Percentiles rank a stretch among this genome's conserved stretches.
Evolutionary conservation across 2,888 invertebrate species (phyloP).

Genomic region (Macrophya annulata): DNA sequence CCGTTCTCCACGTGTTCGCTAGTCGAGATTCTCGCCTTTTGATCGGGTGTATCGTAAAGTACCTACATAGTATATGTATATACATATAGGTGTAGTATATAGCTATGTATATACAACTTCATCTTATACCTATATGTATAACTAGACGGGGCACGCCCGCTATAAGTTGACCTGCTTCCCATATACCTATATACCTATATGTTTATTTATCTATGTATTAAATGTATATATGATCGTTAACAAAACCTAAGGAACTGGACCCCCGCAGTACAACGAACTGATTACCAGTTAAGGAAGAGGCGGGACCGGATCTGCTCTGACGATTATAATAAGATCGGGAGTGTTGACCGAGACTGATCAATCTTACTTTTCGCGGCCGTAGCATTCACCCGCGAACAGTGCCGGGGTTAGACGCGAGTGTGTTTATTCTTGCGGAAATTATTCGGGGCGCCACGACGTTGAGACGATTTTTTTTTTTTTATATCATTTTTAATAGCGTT

Average conservation of each 20-base stretch:
- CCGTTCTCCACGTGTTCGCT: conserved; percentile 24
- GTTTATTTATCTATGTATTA: not conserved
- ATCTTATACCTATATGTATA: not conserved
- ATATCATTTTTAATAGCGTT: not conserved
- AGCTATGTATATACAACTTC: not conserved
- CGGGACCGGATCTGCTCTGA: conserved; percentile 40
- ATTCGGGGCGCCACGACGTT: not conserved
- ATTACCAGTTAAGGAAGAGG: conserved; percentile 24
- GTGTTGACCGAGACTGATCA: conserved; percentile 45
- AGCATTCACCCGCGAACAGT: conserved; percentile 26
- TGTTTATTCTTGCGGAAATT: not conserved
- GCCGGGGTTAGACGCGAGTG: not conserved
- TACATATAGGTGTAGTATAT: not conserved
- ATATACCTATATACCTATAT: not conserved
- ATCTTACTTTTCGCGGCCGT: conserved; percentile 48
- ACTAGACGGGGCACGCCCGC: conserved; percentile 26
- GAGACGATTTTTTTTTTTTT: not conserved
- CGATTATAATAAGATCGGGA: conserved; percentile 42
- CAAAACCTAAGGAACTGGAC: not conserved
- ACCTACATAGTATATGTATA: not conserved
- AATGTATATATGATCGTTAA: not conserved
- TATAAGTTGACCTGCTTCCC: conserved; percentile 36
- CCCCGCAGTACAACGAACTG: not conserved
- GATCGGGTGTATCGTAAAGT: conserved; percentile 9
- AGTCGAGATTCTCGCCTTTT: conserved; percentile 17